Conservation (phyloP, 1,140 invertebrate species). For the Drosophila pectinifera region DNA sequence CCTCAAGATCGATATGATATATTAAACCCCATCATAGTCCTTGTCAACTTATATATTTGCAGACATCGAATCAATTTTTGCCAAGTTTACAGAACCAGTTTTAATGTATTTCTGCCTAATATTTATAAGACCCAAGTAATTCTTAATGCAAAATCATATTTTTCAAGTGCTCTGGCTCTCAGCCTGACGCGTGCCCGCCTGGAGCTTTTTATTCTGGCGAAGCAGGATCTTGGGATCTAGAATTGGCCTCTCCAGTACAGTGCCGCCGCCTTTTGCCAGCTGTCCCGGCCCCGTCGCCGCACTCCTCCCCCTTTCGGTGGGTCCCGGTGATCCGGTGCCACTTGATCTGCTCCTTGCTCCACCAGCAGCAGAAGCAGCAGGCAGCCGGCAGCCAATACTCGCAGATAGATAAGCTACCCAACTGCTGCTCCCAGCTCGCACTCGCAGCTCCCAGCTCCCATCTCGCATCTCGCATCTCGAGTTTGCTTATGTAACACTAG, state of each 20-base stretch:
- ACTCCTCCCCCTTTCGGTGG: conserved; percentile 30
- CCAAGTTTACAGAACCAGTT: too few species aligned
- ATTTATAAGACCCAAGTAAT: not conserved
- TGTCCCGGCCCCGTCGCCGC: conserved; percentile 42
- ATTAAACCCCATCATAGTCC: too few species aligned
- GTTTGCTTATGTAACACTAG: conserved; percentile 78
- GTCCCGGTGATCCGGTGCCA: conserved; percentile 66
- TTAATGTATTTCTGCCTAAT: too few species aligned
- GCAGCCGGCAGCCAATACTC: conserved; percentile 39
- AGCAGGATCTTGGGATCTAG: conserved; percentile 25
- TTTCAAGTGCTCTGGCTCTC: conserved; percentile 18
- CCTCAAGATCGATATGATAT: not conserved
- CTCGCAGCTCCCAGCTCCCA: conserved; percentile 11
- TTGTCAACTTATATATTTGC: too few species aligned
- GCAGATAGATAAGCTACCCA: conserved; percentile 44
- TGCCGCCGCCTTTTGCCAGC: conserved; percentile 79
- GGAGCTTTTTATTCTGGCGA: conserved; percentile 38
- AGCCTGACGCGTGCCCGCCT: conserved; percentile 64
- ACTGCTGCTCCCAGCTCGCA: conserved; percentile 19
- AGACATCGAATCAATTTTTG: not conserved
- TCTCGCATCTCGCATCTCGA: too few species aligned
- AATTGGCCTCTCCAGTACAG: conserved; percentile 54
- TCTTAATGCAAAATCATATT: not conserved
- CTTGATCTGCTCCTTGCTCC: conserved; percentile 64
- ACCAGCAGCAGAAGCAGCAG: conserved; percentile 22